phyloP scores from a whole-genome alignment of 2,113 vertebrate genomes.

The Hippocampus mohnikei region DNA sequence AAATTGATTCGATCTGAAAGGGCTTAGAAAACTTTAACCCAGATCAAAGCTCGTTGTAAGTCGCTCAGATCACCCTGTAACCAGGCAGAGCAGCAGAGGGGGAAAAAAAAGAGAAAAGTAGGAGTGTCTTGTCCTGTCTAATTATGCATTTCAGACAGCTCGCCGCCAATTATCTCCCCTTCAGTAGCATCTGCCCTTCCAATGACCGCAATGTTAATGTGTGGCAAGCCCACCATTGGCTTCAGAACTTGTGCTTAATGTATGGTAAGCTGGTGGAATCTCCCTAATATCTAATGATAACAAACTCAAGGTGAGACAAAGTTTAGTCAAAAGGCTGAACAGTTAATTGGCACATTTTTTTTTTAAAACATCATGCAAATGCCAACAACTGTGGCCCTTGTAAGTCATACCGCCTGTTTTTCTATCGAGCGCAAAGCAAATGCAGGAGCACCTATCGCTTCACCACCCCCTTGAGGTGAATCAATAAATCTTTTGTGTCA shows the following conservation, averaged over 20 bases:
- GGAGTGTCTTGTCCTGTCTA: constrained; percentile 73
- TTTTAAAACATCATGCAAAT: constrained; percentile 22
- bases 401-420: constrained; percentile 19
- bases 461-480: not conserved
- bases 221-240: constrained; percentile 58
- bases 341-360: constrained; percentile 32
- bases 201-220: constrained; percentile 69
- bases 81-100: constrained; percentile 44
- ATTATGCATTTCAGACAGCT: constrained; percentile 79
- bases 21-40: constrained; percentile 69
- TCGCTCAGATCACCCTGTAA: constrained; percentile 63
- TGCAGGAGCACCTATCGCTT: constrained; percentile 11
- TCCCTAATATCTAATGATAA: constrained; percentile 42
- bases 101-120: constrained; percentile 53
- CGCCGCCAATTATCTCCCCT: constrained; percentile 75
- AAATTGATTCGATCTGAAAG: constrained; percentile 74
- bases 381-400: constrained; percentile 30
- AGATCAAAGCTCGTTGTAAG: constrained; percentile 73
- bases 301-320: constrained; percentile 54
- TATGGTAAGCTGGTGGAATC: constrained; percentile 50
- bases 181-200: constrained; percentile 75
- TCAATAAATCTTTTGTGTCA: not conserved
- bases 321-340: constrained; percentile 10
- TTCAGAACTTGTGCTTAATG: constrained; percentile 47
- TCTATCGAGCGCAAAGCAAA: constrained; percentile 13